These are phyloP conservation scores for Sorex maritimensis DNA, from an alignment of 2,797 vertebrate species.

Conservation along the genomic window DNA sequence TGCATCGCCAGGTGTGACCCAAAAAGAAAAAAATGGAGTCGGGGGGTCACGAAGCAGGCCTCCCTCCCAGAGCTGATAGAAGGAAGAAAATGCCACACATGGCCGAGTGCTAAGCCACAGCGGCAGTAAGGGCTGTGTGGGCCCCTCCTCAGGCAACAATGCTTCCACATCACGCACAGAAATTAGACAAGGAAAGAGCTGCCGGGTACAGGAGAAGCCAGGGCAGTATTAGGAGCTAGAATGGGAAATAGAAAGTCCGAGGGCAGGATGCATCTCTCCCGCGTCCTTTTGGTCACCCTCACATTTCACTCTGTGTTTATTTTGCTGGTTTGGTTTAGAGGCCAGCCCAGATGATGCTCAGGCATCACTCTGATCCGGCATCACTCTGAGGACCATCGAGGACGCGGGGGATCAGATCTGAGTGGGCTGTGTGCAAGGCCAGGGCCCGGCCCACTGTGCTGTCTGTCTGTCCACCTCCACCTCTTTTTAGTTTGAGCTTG, in stretches of 20 bases:
- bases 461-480: neutral
- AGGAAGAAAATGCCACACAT: slow-evolving; percentile 17
- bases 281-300: neutral
- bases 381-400: neutral
- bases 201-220: neutral
- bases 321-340: neutral
- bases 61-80: neutral
- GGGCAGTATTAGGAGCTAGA: neutral
- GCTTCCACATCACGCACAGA: neutral
- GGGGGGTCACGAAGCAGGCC: neutral
- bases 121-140: slow-evolving; percentile 41
- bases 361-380: neutral
- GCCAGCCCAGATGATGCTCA: too few species aligned
- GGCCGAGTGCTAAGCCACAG: neutral
- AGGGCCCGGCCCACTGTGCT: neutral
- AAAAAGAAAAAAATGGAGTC: too few species aligned
- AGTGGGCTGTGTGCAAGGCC: neutral
- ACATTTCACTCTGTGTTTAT: neutral
- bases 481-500: too few species aligned
- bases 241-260: neutral
- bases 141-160: neutral
- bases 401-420: too few species aligned
- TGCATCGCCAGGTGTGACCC: too few species aligned
- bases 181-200: neutral
- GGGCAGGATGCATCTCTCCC: neutral